These are phyloP conservation scores for Gasterosteus nipponicus DNA, from an alignment of 2,113 vertebrate species.

Conservation along the genomic window DNA sequence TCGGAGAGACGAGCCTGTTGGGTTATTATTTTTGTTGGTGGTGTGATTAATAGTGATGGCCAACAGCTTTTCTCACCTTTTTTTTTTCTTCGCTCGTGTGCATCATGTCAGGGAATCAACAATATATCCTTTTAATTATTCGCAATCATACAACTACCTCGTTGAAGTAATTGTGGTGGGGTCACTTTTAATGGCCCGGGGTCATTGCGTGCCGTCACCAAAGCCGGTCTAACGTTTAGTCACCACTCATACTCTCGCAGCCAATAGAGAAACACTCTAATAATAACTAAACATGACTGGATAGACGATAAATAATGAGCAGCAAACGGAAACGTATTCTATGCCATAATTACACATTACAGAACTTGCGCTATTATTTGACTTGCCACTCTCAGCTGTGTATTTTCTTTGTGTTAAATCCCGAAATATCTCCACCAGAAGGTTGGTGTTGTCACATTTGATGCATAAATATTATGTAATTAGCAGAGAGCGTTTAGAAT, in stretches of 20 bases:
- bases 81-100: slow-evolving; percentile 11
- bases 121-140: slow-evolving; percentile 8
- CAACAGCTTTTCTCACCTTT: slow-evolving; percentile 42
- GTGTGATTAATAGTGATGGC: slow-evolving; percentile 54
- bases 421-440: slow-evolving; percentile 48
- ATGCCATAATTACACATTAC: slow-evolving; percentile 56
- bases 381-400: slow-evolving; percentile 47
- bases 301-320: slow-evolving; percentile 39
- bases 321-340: slow-evolving; percentile 53
- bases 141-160: slow-evolving; percentile 2
- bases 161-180: not conserved
- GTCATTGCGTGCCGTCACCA: slow-evolving; percentile 7
- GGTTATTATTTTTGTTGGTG: slow-evolving; percentile 54
- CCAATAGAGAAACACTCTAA: slow-evolving; percentile 36
- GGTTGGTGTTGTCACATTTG: slow-evolving; percentile 44
- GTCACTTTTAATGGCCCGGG: not conserved
- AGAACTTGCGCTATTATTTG: slow-evolving; percentile 43
- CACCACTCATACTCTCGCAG: slow-evolving; percentile 14
- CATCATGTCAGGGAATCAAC: slow-evolving; percentile 8
- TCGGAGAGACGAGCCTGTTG: slow-evolving; percentile 49
- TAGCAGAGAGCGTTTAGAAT: slow-evolving; percentile 28
- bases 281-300: slow-evolving; percentile 46
- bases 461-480: slow-evolving; percentile 52
- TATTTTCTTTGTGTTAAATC: slow-evolving; percentile 29
- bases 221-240: slow-evolving; percentile 31